Evolutionary conservation across 2,888 invertebrate genomes (phyloP), one percentile per base, ranked within the genome.

Genomic region (Oxyteleia sp.): DNA sequence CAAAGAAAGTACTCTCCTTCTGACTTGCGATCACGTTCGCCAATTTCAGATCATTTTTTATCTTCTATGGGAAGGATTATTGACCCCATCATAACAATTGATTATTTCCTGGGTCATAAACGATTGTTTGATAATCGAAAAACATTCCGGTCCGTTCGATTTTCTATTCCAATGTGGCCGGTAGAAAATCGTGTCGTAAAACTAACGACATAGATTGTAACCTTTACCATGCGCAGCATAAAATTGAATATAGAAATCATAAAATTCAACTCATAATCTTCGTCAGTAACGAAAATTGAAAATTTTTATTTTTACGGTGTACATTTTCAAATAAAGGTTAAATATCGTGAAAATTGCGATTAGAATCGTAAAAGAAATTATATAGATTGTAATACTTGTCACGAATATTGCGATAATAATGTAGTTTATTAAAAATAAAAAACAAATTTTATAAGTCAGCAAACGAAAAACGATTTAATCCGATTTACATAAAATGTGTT

Each of bases 1-100:
- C 88, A 88, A 92, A 89, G 92, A 92, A 92, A 92, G 90, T 90
- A 91, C 90, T 92, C 91, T 90, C 91, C 90, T 91, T 88, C 88
- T 88, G 84, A 88, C 89, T 88, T 68, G 84, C 85, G 79, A 88
- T 88, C 81, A 86, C 90, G 87, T 87, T 89, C 88, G 85, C 89
- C 88, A 85, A 89, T 88, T 87, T 87, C 82, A 87, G 85, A 85
- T 82, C 79, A 86, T 80, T 87, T 86, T 86, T 89, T 87, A 84
- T 84, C 72, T 68, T 32, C 43, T 32, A 20, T 69, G 57, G 57
- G 71, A 51, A n/a, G n/a, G 81, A 71, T 69, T 82, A 82, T 71
- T 68, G 79, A 74, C 61, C 74, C 15, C 57, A 61, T 66, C 32
- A 15, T 35, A 45, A 71, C 71, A 66, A 71, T 71, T 57, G 66